Evolutionary conservation across 2,797 vertebrate genomes (phyloP).

Genomic region (Meda fulgida): DNA sequence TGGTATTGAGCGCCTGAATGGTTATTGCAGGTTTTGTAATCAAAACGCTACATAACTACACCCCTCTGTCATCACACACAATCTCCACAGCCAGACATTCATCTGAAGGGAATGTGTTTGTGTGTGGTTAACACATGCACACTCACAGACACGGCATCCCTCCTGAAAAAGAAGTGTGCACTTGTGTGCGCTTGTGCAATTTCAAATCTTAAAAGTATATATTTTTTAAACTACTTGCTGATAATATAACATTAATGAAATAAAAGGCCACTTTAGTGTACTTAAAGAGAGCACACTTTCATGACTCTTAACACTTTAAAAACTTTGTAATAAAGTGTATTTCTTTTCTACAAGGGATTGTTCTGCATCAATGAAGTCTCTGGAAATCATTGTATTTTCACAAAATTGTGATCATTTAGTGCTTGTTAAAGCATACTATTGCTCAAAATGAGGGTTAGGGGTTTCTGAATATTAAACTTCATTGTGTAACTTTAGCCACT

Average conservation of each 20-base stretch:
- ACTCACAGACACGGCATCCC: background rate
- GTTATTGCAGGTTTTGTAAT: background rate
- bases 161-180: background rate
- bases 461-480: background rate
- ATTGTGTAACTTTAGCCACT: background rate
- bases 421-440: background rate
- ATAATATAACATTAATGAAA: background rate
- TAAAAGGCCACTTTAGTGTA: background rate
- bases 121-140: background rate
- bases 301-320: background rate
- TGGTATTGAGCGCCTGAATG: background rate
- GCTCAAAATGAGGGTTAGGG: background rate
- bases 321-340: too few relatives aligned
- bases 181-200: background rate
- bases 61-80: background rate
- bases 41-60: background rate
- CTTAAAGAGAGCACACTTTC: background rate
- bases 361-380: background rate
- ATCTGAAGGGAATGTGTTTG: background rate
- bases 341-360: too few relatives aligned
- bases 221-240: background rate
- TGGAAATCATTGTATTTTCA: background rate
- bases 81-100: conserved; percentile 5
- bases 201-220: background rate
- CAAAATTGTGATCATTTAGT: background rate